phyloP scores from a whole-genome alignment of 2,888 invertebrate species.

The Orchestes rusci region DNA sequence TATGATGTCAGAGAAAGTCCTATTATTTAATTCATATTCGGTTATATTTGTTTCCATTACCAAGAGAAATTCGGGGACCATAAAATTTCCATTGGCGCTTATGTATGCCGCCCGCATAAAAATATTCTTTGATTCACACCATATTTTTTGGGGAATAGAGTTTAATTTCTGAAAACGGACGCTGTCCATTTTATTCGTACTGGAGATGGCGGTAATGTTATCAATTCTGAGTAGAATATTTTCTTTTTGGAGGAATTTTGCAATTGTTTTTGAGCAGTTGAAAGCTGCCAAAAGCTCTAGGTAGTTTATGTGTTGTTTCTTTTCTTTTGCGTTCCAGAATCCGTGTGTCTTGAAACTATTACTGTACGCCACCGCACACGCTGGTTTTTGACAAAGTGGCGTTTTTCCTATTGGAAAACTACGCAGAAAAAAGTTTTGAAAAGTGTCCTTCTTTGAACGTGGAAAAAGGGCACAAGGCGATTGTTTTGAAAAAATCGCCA shows the following conservation, averaged over 20 bases:
- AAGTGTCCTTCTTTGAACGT: too few relatives aligned
- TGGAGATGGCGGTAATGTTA: neutral
- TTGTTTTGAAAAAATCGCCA: too few relatives aligned
- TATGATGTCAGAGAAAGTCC: too few relatives aligned
- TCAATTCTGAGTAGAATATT: neutral
- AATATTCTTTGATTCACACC: conserved; percentile 4
- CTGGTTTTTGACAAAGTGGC: too few relatives aligned
- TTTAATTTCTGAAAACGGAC: conserved; percentile 2
- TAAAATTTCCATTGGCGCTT: conserved; percentile 1
- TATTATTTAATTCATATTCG: too few relatives aligned
- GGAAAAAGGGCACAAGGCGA: too few relatives aligned
- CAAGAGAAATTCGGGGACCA: too few relatives aligned
- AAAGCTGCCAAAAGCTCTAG: neutral
- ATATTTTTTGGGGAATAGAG: neutral
- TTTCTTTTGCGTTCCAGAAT: neutral
- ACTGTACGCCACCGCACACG: too few relatives aligned
- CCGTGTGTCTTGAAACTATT: too few relatives aligned
- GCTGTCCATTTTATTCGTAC: conserved; percentile 2
- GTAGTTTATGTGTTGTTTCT: neutral
- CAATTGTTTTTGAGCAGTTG: neutral
- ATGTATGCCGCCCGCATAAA: conserved; percentile 2
- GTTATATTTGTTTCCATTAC: too few relatives aligned
- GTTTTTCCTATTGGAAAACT: too few relatives aligned
- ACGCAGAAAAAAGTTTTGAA: too few relatives aligned
- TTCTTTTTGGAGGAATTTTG: neutral